Conservation (phyloP, 2,888 invertebrate genomes). For the Xestia rhomboidea region DNA sequence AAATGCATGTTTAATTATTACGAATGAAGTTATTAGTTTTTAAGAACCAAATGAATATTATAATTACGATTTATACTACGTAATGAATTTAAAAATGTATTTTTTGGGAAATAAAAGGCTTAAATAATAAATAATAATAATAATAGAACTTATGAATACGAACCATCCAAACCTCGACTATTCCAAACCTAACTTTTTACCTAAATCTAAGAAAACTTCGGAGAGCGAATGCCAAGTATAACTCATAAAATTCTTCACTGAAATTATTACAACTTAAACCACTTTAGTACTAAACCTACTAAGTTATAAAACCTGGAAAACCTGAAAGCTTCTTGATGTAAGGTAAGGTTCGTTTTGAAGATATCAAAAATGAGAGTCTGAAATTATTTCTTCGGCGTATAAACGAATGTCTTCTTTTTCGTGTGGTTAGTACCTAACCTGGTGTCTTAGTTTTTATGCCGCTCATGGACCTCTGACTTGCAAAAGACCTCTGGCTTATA, state of each 20-base stretch:
- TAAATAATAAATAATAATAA: no score
- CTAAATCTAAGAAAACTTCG: neutral
- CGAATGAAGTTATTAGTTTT: no score
- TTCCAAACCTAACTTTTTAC: neutral
- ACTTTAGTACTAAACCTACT: slow-evolving; percentile 52
- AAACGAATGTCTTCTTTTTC: neutral
- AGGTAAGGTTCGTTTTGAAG: slow-evolving; percentile 27
- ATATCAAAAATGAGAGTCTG: slow-evolving; percentile 25
- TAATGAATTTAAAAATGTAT: no score
- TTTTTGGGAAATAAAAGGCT: no score
- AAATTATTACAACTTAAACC: slow-evolving; percentile 62
- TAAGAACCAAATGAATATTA: no score
- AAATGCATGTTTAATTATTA: no score
- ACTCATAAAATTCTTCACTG: slow-evolving; percentile 40
- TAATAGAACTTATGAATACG: neutral
- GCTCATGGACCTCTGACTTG: no score
- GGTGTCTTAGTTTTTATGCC: no score
- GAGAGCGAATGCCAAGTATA: slow-evolving; percentile 9
- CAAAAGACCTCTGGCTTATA: no score
- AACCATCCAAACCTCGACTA: neutral
- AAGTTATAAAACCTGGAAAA: slow-evolving; percentile 48
- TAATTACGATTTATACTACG: no score
- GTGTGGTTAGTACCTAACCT: no score
- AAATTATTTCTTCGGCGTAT: neutral
- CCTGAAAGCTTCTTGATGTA: slow-evolving; percentile 62